Conservation (phyloP, 2,797 vertebrate species). For the Lagodon rhomboides region DNA sequence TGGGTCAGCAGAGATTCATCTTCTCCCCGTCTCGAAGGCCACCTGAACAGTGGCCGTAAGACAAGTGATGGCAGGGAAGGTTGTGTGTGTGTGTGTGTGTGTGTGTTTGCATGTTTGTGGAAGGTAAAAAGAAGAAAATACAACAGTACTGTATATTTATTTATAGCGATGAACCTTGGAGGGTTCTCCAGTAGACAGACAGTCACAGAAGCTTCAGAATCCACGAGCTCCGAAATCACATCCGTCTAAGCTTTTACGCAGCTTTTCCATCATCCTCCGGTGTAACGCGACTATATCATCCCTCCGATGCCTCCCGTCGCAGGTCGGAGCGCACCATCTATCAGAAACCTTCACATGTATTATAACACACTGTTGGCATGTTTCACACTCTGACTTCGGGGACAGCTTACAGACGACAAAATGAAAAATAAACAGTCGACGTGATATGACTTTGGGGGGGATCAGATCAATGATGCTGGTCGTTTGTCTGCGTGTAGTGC, state of each 20-base stretch:
- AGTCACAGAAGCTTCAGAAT: conserved; percentile 21
- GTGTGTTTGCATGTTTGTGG: neutral
- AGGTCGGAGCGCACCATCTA: conserved; percentile 18
- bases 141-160: neutral
- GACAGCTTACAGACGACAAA: conserved; percentile 37
- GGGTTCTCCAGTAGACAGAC: conserved; percentile 9
- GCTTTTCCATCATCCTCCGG: conserved; percentile 20
- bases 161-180: neutral
- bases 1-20: conserved; percentile 74
- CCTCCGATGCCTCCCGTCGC: conserved; percentile 25
- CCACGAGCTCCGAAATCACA: conserved; percentile 39
- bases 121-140: conserved; percentile 1
- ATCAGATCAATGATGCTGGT: conserved; percentile 16
- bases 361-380: conserved; percentile 18
- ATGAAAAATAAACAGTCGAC: conserved; percentile 38
- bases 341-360: conserved; percentile 18
- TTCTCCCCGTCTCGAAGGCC: conserved; percentile 55
- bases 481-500: conserved; percentile 37
- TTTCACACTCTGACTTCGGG: conserved; percentile 23
- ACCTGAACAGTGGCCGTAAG: conserved; percentile 27
- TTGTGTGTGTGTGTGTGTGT: neutral
- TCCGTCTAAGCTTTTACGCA: conserved; percentile 19
- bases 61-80: conserved; percentile 25
- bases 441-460: conserved; percentile 21
- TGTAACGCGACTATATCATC: conserved; percentile 32